Evolutionary conservation across 2,888 invertebrate genomes (phyloP).

Genomic region (Macropis europaea): DNA sequence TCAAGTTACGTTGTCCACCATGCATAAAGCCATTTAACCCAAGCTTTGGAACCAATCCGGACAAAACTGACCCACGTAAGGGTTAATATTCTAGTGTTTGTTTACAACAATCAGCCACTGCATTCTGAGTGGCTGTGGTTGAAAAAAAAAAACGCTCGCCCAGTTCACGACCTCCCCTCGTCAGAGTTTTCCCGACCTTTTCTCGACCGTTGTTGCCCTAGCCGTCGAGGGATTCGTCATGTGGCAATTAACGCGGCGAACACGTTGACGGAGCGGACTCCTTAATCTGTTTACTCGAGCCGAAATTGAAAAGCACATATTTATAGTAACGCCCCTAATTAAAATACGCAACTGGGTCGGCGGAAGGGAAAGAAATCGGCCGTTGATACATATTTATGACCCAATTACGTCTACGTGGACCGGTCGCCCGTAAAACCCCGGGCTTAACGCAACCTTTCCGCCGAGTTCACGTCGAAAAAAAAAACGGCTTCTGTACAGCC

Average conservation of each 20-base stretch:
- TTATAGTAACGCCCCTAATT: conserved; percentile 51
- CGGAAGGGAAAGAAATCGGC: conserved; percentile 12
- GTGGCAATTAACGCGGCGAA: conserved; percentile 20
- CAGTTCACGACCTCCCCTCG: too few relatives aligned
- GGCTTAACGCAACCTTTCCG: background rate
- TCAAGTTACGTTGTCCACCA: too few relatives aligned
- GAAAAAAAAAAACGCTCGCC: too few relatives aligned
- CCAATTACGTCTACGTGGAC: conserved; percentile 37
- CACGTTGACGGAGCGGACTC: conserved; percentile 8
- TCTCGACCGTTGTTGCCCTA: background rate
- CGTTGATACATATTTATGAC: conserved; percentile 59
- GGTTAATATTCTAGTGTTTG: too few relatives aligned
- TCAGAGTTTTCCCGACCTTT: too few relatives aligned
- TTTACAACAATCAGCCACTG: too few relatives aligned
- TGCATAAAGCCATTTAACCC: too few relatives aligned
- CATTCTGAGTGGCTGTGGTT: too few relatives aligned
- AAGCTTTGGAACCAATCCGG: too few relatives aligned
- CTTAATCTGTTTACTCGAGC: conserved; percentile 45
- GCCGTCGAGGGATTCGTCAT: background rate
- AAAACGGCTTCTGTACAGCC: conserved; percentile 4
- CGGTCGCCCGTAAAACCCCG: background rate
- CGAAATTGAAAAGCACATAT: conserved; percentile 52
- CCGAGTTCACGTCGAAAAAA: conserved; percentile 22
- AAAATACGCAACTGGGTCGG: conserved; percentile 48
- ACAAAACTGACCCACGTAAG: too few relatives aligned